A percentile compares a stretch with the other conserved stretches of the same genome.
phyloP scores from a whole-genome alignment of 1,140 invertebrate species.

The Ceratoteleas bidentatus region DNA sequence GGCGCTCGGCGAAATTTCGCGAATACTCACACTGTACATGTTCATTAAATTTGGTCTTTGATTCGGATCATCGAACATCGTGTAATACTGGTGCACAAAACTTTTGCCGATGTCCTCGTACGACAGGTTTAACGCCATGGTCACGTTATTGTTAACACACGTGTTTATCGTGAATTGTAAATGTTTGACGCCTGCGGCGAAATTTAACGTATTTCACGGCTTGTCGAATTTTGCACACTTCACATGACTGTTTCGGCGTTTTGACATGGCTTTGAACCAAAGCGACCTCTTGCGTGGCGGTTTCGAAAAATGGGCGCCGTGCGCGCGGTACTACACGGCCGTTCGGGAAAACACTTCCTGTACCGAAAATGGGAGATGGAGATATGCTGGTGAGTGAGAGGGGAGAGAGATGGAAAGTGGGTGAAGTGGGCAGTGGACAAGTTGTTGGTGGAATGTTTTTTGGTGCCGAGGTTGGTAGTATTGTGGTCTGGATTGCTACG shows the following conservation, averaged over 20 bases:
- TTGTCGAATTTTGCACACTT: constrained; percentile 23
- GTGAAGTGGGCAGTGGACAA: no score
- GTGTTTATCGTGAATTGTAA: constrained; percentile 39
- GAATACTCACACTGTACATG: constrained; percentile 94
- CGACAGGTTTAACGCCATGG: constrained; percentile 86
- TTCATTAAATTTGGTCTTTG: constrained; percentile 90
- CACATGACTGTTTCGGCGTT: constrained; percentile 16
- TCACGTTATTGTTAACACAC: constrained; percentile 46
- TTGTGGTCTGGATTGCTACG: no score
- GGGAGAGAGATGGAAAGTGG: no score
- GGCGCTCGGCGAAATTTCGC: neutral
- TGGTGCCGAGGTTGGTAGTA: no score
- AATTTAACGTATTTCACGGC: constrained; percentile 21
- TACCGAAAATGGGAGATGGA: no score
- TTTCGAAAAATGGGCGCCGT: neutral
- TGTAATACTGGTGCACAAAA: constrained; percentile 96
- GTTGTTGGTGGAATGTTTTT: no score
- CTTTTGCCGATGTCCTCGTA: constrained; percentile 95
- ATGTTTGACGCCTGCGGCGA: constrained; percentile 30
- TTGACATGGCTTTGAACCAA: constrained; percentile 23
- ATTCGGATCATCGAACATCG: constrained; percentile 92
- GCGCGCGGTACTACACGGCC: no score
- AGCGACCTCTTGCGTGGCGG: constrained; percentile 14
- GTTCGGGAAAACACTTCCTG: no score
- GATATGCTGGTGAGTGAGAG: no score